These are phyloP conservation scores for Pristionchus arcanus DNA, from an alignment of 2,888 invertebrate species.

Conservation along the genomic window DNA sequence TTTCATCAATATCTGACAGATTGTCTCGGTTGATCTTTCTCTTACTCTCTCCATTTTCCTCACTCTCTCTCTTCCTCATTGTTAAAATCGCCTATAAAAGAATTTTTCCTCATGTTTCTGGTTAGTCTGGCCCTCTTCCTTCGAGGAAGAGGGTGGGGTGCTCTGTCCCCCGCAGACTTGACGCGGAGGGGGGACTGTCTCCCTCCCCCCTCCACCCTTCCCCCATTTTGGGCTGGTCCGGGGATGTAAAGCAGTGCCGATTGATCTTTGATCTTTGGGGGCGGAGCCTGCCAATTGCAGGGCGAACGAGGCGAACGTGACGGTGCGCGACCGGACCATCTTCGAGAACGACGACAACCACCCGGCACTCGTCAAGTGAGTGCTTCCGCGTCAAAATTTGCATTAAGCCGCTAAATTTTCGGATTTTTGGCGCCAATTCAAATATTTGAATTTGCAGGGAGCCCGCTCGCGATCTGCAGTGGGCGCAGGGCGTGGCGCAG, in stretches of 20 bases:
- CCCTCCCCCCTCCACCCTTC: too few relatives aligned
- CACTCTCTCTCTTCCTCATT: too few relatives aligned
- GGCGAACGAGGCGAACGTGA: not conserved
- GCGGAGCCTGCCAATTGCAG: not conserved
- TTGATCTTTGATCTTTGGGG: not conserved
- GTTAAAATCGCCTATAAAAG: too few relatives aligned
- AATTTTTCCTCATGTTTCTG: too few relatives aligned
- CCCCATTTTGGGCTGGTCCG: too few relatives aligned
- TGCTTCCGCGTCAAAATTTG: not conserved
- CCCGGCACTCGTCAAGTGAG: constrained; percentile 6
- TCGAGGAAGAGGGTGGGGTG: too few relatives aligned
- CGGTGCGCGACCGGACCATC: not conserved
- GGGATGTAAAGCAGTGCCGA: not conserved
- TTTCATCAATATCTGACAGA: too few relatives aligned
- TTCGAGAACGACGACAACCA: constrained; percentile 19
- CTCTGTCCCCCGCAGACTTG: too few relatives aligned
- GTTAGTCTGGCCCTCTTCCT: too few relatives aligned
- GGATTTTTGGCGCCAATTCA: constrained; percentile 16
- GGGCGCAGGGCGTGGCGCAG: not conserved
- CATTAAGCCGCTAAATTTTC: not conserved
- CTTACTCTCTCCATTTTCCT: too few relatives aligned
- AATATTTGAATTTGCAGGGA: constrained; percentile 28
- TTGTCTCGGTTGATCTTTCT: too few relatives aligned
- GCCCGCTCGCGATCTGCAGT: not conserved
- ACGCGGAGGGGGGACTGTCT: too few relatives aligned